Percentiles rank a stretch among this genome's conserved stretches.
Conservation (phyloP, 92 coral and sea anemone species). For the Paragorgia papillata region DNA sequence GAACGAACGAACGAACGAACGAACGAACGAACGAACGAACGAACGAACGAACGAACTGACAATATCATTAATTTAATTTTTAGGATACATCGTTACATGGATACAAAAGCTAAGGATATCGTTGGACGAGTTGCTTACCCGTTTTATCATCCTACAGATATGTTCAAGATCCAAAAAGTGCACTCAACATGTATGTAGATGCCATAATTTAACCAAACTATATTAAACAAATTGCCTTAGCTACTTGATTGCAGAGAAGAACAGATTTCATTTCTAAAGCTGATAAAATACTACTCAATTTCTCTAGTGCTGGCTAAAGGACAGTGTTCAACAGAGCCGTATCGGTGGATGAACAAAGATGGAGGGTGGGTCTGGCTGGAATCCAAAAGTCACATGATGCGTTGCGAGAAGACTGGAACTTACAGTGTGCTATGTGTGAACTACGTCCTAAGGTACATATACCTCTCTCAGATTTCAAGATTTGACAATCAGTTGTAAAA, state of each 20-base stretch:
- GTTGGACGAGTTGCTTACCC: slow-evolving; percentile 96
- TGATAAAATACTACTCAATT: too few relatives aligned
- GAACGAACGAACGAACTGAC: too few relatives aligned
- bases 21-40: too few relatives aligned
- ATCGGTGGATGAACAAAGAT: slow-evolving; percentile 99
- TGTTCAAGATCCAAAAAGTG: slow-evolving; percentile 78
- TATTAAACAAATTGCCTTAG: too few relatives aligned
- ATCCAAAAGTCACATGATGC: slow-evolving; percentile 83
- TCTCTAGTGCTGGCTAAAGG: slow-evolving; percentile 68
- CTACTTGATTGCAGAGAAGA: too few relatives aligned
- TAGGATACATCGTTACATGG: slow-evolving; percentile 96
- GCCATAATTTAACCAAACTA: too few relatives aligned
- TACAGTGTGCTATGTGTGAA: slow-evolving; percentile 88
- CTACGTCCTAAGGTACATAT: slow-evolving; percentile 83
- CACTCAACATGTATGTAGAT: slow-evolving; percentile 86
- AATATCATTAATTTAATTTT: slow-evolving; percentile 8
- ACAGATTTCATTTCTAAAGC: too few relatives aligned
- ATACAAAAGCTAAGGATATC: slow-evolving; percentile 87
- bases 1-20: too few relatives aligned
- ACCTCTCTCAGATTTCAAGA: not conserved
- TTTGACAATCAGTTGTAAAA: not conserved
- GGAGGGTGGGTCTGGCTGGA: slow-evolving; percentile 99
- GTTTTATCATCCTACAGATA: slow-evolving; percentile 90
- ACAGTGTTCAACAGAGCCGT: slow-evolving; percentile 87
- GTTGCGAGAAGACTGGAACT: slow-evolving; percentile 82